phyloP scores from a whole-genome alignment of 2,888 invertebrate genomes.

The Mayetiola destructor region DNA sequence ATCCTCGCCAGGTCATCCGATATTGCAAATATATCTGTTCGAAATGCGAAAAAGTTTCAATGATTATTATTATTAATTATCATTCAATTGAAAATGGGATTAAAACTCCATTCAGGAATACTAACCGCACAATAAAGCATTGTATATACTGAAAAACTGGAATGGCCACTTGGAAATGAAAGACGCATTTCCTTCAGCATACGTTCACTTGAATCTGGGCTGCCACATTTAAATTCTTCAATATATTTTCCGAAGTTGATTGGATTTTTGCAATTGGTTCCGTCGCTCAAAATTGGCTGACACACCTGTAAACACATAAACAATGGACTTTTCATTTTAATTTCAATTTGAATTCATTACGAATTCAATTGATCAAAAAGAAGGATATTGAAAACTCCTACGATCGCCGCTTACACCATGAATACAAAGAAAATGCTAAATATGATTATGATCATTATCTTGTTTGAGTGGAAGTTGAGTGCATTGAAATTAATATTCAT shows the following conservation, averaged over 20 bases:
- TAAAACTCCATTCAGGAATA: too few species aligned
- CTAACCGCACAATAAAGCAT: constrained; percentile 77
- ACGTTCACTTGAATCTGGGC: constrained; percentile 35
- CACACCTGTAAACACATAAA: constrained; percentile 63
- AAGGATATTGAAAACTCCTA: too few species aligned
- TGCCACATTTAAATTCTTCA: constrained; percentile 52
- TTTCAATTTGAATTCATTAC: too few species aligned
- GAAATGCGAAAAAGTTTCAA: constrained; percentile 14
- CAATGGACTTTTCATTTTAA: too few species aligned
- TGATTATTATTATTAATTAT: not conserved
- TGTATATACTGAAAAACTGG: constrained; percentile 75
- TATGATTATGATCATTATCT: too few species aligned
- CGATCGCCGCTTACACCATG: too few species aligned
- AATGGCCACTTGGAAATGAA: constrained; percentile 85
- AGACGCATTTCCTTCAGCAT: constrained; percentile 62
- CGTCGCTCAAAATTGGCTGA: constrained; percentile 46
- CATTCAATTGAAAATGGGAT: too few species aligned
- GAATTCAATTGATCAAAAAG: too few species aligned
- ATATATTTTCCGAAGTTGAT: constrained; percentile 51
- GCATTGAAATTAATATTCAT: too few species aligned
- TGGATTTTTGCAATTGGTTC: constrained; percentile 40
- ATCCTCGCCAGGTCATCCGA: constrained; percentile 65
- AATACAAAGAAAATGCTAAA: too few species aligned
- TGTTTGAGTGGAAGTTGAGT: too few species aligned
- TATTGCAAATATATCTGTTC: constrained; percentile 75